Percentiles rank a stretch among this genome's conserved stretches.
Evolutionary conservation across 2,113 vertebrate species (phyloP).

Genomic region (Hemicordylus capensis): DNA sequence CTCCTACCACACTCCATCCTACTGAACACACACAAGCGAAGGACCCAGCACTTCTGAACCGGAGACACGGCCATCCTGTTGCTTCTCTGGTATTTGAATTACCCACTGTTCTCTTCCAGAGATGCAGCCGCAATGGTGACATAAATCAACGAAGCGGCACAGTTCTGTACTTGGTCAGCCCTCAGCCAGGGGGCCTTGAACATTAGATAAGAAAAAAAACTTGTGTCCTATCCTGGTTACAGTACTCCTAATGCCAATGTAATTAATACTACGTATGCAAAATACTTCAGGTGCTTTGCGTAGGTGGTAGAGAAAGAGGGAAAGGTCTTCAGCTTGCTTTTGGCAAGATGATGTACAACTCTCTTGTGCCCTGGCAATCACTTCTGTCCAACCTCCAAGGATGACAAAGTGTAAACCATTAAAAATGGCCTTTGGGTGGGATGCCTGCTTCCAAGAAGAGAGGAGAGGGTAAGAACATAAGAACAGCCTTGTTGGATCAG

Average conservation of each 20-base stretch:
- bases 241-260: background rate
- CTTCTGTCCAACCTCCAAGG: background rate
- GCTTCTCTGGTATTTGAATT: background rate
- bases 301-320: background rate
- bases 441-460: background rate
- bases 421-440: background rate
- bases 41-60: background rate
- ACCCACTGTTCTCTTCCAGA: background rate
- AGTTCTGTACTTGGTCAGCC: background rate
- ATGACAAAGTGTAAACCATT: background rate
- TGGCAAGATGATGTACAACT: background rate
- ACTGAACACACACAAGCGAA: background rate
- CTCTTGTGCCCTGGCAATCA: background rate
- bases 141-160: background rate
- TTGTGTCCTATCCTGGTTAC: background rate
- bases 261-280: background rate
- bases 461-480: too few relatives aligned
- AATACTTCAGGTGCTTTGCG: background rate
- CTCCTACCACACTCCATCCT: background rate
- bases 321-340: background rate
- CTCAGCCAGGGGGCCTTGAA: background rate
- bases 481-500: too few relatives aligned
- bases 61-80: background rate
- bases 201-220: background rate
- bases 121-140: background rate